Evolutionary conservation across 2,797 vertebrate species (phyloP).

Genomic region (Chloroceryle inda): DNA sequence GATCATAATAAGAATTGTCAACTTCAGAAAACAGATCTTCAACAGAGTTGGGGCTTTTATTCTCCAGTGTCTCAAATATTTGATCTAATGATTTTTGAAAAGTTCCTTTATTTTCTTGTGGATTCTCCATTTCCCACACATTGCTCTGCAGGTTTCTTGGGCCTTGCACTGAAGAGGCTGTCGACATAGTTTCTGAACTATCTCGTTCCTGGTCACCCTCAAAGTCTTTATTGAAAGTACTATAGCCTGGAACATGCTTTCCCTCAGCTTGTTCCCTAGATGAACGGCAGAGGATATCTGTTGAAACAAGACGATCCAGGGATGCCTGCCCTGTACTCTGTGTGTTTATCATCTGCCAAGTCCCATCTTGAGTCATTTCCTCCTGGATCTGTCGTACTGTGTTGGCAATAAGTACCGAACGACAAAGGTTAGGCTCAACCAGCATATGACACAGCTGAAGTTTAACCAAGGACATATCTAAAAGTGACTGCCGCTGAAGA

Average conservation of each 20-base stretch:
- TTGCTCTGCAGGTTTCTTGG: conserved; percentile 79
- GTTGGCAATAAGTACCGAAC: conserved; percentile 97
- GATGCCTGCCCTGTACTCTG: conserved; percentile 83
- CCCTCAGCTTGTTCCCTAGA: conserved; percentile 79
- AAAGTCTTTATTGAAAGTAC: conserved; percentile 70
- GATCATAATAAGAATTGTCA: conserved; percentile 94
- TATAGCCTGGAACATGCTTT: conserved; percentile 77
- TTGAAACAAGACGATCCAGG: conserved; percentile 88
- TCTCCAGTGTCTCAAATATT: conserved; percentile 94
- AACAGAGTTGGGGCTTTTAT: conserved; percentile 85
- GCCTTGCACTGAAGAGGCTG: conserved; percentile 48
- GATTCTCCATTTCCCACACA: conserved; percentile 85
- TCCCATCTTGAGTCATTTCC: conserved; percentile 96
- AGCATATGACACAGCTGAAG: conserved; percentile 98
- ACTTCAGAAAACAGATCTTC: conserved; percentile 96
- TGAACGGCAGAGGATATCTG: conserved; percentile 90
- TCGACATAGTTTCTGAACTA: conserved; percentile 61
- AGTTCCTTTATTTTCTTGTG: conserved; percentile 81
- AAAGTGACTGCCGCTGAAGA: conserved; percentile 94
- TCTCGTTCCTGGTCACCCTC: conserved; percentile 54
- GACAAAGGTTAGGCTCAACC: conserved; percentile 95
- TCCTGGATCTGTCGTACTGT: conserved; percentile 97
- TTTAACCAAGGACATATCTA: conserved; percentile 98
- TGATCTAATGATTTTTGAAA: conserved; percentile 89
- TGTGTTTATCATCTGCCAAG: conserved; percentile 87